Base-by-base conservation (phyloP, 2,113 vertebrate genomes). In the Lota lota region DNA sequence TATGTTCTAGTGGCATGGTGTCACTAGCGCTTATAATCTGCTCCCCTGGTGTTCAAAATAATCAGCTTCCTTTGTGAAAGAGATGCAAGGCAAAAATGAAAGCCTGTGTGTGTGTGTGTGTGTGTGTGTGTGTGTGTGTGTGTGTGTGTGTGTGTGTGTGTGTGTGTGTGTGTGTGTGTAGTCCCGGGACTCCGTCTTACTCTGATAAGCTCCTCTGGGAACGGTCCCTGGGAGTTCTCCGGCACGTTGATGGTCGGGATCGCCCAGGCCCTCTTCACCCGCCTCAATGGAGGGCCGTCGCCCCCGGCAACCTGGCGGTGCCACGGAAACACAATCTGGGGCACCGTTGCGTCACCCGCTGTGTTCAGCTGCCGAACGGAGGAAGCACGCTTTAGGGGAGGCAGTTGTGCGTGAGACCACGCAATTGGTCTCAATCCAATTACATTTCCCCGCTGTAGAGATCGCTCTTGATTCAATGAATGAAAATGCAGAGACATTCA, bases 181-280 rank as follows among this genome's bases (percentile, higher is more conserved):
- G 22, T 36, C 19, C 50, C 63, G 61, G 33, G 21, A 14, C 54
- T 67, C 56, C 58, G 61, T 24, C 94, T 90, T 91, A 99, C 97
- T 91, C 95, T 93, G 90, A 99, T 97, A 57, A 99, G 93, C 80
- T 98, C 96, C 82, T 97, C 95, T 8, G 97, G 97, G 92, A 98
- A 99, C 70, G 95, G 94, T 82, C 96, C 96, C 89, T 95, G 89
- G 54, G 95, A 96, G 88, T 99, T 99, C 88, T 99, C 97, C 1
- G 96, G 95, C 70, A 99, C 92, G 76, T 97, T 99, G 93, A 98
- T 97, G 63, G 97, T 95, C 63, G 97, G 97, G 86, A 99, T 99
- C 90, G 99, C 97, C 97, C 97, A 99, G 88, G 98, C 97, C 89
- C 97, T 96, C 91, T 98, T 99, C 86, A 95, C 93, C 54, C 97